phyloP scores from a whole-genome alignment of 2,113 vertebrate species.

The Lycocorax pyrrhopterus region DNA sequence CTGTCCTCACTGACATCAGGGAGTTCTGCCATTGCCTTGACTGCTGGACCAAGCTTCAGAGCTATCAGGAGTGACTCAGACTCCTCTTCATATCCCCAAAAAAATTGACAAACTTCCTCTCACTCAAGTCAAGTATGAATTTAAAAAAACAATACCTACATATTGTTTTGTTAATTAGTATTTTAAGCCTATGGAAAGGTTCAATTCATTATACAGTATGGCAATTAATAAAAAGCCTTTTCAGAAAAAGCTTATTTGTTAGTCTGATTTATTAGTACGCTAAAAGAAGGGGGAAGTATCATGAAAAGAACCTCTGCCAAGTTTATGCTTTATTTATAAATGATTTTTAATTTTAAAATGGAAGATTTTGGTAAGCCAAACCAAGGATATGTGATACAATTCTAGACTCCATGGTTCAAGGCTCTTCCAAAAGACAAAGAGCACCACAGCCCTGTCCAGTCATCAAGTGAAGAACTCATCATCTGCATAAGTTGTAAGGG shows the following conservation, averaged over 20 bases:
- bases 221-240: constrained; percentile 19
- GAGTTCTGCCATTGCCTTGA: constrained; percentile 44
- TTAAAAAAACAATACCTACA: constrained; percentile 45
- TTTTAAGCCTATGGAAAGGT: constrained; percentile 13
- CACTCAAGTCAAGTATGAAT: constrained; percentile 58
- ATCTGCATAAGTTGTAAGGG: not conserved
- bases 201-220: not conserved
- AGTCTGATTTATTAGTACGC: not conserved
- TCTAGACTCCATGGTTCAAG: not conserved
- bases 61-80: constrained; percentile 37
- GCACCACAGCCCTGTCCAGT: not conserved
- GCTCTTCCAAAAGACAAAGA: constrained; percentile 8
- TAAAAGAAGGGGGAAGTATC: not conserved
- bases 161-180: constrained; percentile 23
- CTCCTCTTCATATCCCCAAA: constrained; percentile 58
- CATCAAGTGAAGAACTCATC: not conserved
- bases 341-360: not conserved
- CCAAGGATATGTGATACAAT: not conserved
- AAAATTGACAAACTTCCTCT: constrained; percentile 39
- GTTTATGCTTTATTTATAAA: not conserved
- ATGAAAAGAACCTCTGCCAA: constrained; percentile 25
- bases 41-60: constrained; percentile 61
- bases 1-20: constrained; percentile 34
- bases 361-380: constrained; percentile 18
- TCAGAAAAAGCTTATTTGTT: constrained; percentile 9